Base-by-base conservation (phyloP, 1,140 invertebrate genomes). In the Drosophila neocordata region DNA sequence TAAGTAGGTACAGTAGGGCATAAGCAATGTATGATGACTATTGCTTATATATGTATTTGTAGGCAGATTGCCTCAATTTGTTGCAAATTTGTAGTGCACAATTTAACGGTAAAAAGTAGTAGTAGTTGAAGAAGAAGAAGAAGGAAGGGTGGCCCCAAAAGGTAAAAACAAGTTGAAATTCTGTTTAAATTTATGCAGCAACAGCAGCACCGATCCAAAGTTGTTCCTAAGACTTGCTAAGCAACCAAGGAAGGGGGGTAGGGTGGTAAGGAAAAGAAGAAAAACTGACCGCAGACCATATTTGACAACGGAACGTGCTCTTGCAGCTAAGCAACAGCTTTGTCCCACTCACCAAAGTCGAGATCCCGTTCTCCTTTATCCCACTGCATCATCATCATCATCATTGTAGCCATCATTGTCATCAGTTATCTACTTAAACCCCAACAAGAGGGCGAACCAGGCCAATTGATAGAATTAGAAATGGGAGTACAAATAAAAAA, bases 261-360 rank as follows among this genome's bases (percentile, higher is more conserved):
- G 4, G 24, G 24, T 1, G 24, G 24, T 4, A 31, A 31, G 27
- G 27, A 31, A 31, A 35, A 31, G 37, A 24, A 56, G 57, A 41
- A 66, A 87, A 85, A 85, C 78, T 85, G 81, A 85, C 81, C 81
- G 70, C 81, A 84, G 73, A 34, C 81, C 81, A 84, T 84, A 84
- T 84, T 87, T 87, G 81, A 84, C 82, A 84, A 87, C 77, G 65
- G 77, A 88, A 87, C 83, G 79, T 83, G 82, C 83, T 83, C 60
- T 57, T 35, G 65, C 38, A 62, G 52, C 62, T 55, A 38, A 13
- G 65, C 48, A 68, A 51, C 56, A 64, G 56, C 63, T 69, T 66
- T 60, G 37, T 35, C 71, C 51, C 53, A 56, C 53, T 56, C 53
- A 56, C 27, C 13, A 56, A 31, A 44, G 55, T 73, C 59, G 62